Evolutionary conservation across 2,797 vertebrate genomes (phyloP).

Genomic region (Poeciliopsis gracilis): DNA sequence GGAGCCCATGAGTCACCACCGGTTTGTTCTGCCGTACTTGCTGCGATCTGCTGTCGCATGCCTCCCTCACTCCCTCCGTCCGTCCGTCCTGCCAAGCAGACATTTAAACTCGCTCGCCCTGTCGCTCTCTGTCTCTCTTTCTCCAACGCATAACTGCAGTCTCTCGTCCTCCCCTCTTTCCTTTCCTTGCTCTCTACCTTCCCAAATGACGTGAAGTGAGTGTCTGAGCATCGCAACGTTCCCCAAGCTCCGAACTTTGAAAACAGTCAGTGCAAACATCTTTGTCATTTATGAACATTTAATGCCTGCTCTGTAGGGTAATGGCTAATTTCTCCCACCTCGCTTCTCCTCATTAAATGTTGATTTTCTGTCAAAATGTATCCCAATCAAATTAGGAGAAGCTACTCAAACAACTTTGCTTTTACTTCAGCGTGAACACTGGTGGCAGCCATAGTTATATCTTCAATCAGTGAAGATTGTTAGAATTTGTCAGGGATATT

Average conservation of each 20-base stretch:
- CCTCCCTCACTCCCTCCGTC: slow-evolving; percentile 59
- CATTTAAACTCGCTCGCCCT: slow-evolving; percentile 68
- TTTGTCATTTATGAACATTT: slow-evolving; percentile 83
- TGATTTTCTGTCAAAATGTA: slow-evolving; percentile 90
- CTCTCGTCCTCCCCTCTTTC: slow-evolving; percentile 18
- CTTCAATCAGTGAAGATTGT: slow-evolving; percentile 18
- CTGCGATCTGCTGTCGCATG: slow-evolving; percentile 64
- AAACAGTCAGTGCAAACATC: slow-evolving; percentile 69
- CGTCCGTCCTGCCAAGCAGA: slow-evolving; percentile 70
- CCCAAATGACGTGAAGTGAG: slow-evolving; percentile 42
- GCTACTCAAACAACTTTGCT: slow-evolving; percentile 80
- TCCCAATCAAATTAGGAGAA: slow-evolving; percentile 87
- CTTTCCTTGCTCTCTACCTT: slow-evolving; percentile 15
- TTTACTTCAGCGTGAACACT: slow-evolving; percentile 51
- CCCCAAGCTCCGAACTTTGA: slow-evolving; percentile 62
- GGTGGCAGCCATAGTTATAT: slow-evolving; percentile 47
- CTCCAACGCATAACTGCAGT: slow-evolving; percentile 56
- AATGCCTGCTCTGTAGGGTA: slow-evolving; percentile 77
- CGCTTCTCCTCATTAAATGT: slow-evolving; percentile 91
- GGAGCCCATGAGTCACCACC: slow-evolving; percentile 75
- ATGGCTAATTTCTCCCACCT: slow-evolving; percentile 85
- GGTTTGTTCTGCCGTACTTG: slow-evolving; percentile 82
- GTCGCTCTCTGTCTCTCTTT: slow-evolving; percentile 70
- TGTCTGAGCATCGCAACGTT: slow-evolving; percentile 49
- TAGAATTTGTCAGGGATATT: not conserved